These are phyloP conservation scores for zebrafish (Danio rerio) DNA, from an alignment of 2,113 vertebrate species.

Conservation along the genomic window GRCz12tu NC_133198.1:20747001-20747500, in stretches of 20 bases:
- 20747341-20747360: background rate
- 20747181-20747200: too few relatives aligned
- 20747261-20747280: slow-evolving; percentile 89
- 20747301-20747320: slow-evolving; percentile 93
- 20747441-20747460: slow-evolving; percentile 87
- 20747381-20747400: background rate
- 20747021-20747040: too few relatives aligned
- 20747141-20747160: too few relatives aligned
- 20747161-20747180: too few relatives aligned
- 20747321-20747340: slow-evolving; percentile 61
- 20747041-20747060: too few relatives aligned
- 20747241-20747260: slow-evolving; percentile 84
- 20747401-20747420: background rate
- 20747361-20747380: background rate
- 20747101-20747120: too few relatives aligned
- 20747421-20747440: background rate
- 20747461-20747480: slow-evolving; percentile 74
- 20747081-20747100: too few relatives aligned
- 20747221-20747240: background rate
- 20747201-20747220: background rate
- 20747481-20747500: slow-evolving; percentile 69
- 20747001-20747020: too few relatives aligned
- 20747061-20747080: too few relatives aligned
- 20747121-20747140: too few relatives aligned
- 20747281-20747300: slow-evolving; percentile 88